Evolutionary conservation across 1,140 invertebrate genomes (phyloP), one percentile per base, ranked within the genome.

Genomic region (Cydia fagiglandana): DNA sequence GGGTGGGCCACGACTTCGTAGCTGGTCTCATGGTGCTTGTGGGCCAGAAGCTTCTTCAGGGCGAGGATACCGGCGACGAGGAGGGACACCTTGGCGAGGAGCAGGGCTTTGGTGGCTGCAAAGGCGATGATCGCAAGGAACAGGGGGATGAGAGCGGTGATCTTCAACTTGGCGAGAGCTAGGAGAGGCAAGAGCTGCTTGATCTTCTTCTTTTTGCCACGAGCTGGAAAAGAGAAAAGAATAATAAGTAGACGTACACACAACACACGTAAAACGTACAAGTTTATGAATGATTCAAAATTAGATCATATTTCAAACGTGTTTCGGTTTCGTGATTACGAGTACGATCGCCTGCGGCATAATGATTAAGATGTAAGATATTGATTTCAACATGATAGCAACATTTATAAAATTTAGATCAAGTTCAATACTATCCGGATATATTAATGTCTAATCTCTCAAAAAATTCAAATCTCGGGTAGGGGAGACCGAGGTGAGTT

Each of bases 31-130:
- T 95, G 94, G 73, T 94, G 94, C 82, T 97, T 97, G 81, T 93
- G 93, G 50, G 95, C 96, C 38, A 97, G 88, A 6, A 97, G 93
- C 85, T 97, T 97, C 93, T 97, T 96, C 77, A 97, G 90, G 5
- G 95, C 96, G 80, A 97, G 95, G 79, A 97, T 95, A 79, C 94
- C 94, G 78, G 96, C 95, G 74, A 97, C 94, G 61, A 97, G 94
- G 9, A 97, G 94, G 9, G 96, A 96, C 76, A 97, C 94, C 92
- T 97, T 97, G 86, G 96, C 96, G 79, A 97, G 94, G 66, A 97
- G 93, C 73, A 97, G 93, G 17, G 97, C 97, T 93, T 97, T 97
- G 93, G 97, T 95, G 6, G 96, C 96, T 41, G 97, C 93, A n/a
- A 97, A 93, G 9, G 96, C 96, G 74, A 97, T 94, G 84, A 95